Conservation (phyloP, 1,140 invertebrate genomes). For the Cotesia vestalis region DNA sequence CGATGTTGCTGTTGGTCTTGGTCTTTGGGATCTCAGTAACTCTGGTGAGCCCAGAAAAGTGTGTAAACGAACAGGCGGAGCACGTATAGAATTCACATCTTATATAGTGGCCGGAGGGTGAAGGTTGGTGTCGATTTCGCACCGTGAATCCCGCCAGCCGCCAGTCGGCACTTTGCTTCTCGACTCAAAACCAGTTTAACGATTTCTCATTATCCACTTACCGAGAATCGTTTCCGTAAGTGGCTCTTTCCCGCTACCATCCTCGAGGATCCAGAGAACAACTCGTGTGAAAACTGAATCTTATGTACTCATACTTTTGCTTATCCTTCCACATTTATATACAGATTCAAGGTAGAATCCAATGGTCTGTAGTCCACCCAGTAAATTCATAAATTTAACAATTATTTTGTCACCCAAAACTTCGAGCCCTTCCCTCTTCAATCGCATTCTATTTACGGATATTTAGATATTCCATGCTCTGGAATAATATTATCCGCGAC, state of each 20-base stretch:
- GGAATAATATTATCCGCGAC: too few species aligned
- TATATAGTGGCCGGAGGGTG: constrained; percentile 27
- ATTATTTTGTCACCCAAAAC: too few species aligned
- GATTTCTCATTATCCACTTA: constrained; percentile 45
- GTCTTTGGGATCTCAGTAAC: neutral
- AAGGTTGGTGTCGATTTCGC: constrained; percentile 41
- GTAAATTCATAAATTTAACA: too few species aligned
- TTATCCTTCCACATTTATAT: too few species aligned
- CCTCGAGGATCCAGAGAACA: neutral
- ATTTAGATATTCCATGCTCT: too few species aligned
- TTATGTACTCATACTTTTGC: neutral
- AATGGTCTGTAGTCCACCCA: too few species aligned
- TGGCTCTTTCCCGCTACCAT: constrained; percentile 31
- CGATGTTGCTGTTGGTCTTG: too few species aligned
- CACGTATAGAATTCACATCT: constrained; percentile 5
- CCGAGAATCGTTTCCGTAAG: constrained; percentile 42
- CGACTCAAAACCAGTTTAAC: constrained; percentile 40
- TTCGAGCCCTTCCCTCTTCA: neutral
- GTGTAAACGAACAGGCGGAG: constrained; percentile 7
- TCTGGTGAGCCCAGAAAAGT: neutral
- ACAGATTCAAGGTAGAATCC: too few species aligned
- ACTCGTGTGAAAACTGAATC: constrained; percentile 25
- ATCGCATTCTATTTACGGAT: neutral
- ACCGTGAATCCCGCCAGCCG: constrained; percentile 30
- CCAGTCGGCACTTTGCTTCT: constrained; percentile 37